These are phyloP conservation scores for Odontesthes bonariensis DNA, from an alignment of 2,113 vertebrate species.

Conservation along the genomic window DNA sequence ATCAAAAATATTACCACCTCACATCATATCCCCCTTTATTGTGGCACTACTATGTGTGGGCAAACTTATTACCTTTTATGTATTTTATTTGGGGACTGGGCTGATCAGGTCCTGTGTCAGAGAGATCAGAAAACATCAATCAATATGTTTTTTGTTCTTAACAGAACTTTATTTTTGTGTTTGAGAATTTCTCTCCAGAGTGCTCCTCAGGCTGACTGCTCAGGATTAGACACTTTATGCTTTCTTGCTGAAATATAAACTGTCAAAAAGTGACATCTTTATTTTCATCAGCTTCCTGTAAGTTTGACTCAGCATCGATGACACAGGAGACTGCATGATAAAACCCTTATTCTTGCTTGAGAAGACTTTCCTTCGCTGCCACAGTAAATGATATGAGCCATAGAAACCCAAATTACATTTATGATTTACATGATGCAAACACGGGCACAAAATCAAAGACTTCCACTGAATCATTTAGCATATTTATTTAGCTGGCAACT, in stretches of 20 bases:
- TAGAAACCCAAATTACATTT: constrained; percentile 69
- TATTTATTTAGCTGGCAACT: constrained; percentile 76
- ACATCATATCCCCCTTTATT: too few species aligned
- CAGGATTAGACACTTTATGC: constrained; percentile 9
- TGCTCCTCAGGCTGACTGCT: constrained; percentile 13
- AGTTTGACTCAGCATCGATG: constrained; percentile 9
- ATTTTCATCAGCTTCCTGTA: constrained; percentile 19
- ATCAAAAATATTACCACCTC: too few species aligned
- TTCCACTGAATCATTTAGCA: constrained; percentile 73
- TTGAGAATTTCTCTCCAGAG: constrained; percentile 3
- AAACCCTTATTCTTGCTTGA: constrained; percentile 51
- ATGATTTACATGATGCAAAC: constrained; percentile 66
- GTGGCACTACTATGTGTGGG: too few species aligned
- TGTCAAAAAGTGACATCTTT: constrained; percentile 29
- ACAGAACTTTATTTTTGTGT: not conserved
- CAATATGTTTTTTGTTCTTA: constrained; percentile 39
- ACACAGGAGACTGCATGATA: constrained; percentile 39
- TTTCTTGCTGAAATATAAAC: constrained; percentile 3
- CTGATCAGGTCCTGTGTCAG: constrained; percentile 22
- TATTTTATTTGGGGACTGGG: too few species aligned
- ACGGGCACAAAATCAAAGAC: constrained; percentile 71
- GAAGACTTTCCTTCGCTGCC: constrained; percentile 63
- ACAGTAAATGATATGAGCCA: constrained; percentile 72
- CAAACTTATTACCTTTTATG: too few species aligned
- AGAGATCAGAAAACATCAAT: constrained; percentile 18